Conservation (phyloP, 1,140 invertebrate genomes). For the Apocrypta bakeri region DNA sequence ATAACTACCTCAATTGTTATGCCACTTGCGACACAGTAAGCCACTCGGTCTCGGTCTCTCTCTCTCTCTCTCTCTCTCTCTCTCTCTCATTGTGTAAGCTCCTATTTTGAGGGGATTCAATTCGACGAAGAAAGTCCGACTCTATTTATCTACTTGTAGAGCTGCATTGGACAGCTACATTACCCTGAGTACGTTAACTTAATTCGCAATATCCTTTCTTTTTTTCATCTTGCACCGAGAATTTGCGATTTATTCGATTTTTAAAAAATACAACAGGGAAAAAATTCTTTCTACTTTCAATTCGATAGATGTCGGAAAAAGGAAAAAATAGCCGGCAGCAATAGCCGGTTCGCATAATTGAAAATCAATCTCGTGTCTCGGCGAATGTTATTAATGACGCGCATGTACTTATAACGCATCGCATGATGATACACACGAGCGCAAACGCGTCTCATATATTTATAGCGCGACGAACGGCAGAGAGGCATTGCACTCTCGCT, state of each 20-base stretch:
- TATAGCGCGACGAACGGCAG: background rate
- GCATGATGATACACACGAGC: background rate
- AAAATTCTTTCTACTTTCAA: no score
- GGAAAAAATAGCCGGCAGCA: background rate
- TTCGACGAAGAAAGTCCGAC: background rate
- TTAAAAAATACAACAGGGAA: no score
- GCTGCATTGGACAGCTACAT: no score
- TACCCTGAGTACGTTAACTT: slow-evolving; percentile 72
- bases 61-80: background rate
- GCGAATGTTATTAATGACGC: slow-evolving; percentile 34
- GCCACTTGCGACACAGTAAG: background rate
- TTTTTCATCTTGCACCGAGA: no score
- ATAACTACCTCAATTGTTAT: slow-evolving; percentile 27
- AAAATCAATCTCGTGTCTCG: slow-evolving; percentile 32
- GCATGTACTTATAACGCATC: background rate
- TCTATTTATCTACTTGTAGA: background rate
- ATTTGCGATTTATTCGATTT: no score
- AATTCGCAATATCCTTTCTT: slow-evolving; percentile 62
- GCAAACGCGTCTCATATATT: slow-evolving; percentile 45
- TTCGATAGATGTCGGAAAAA: no score
- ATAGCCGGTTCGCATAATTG: slow-evolving; percentile 8
- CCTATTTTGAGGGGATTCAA: background rate
- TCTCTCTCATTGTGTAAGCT: background rate
- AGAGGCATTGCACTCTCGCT: slow-evolving; percentile 19
- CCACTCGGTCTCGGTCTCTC: slow-evolving; percentile 20